Evolutionary conservation across 2,888 invertebrate genomes (phyloP).

Genomic region (Apodemia hepburni): DNA sequence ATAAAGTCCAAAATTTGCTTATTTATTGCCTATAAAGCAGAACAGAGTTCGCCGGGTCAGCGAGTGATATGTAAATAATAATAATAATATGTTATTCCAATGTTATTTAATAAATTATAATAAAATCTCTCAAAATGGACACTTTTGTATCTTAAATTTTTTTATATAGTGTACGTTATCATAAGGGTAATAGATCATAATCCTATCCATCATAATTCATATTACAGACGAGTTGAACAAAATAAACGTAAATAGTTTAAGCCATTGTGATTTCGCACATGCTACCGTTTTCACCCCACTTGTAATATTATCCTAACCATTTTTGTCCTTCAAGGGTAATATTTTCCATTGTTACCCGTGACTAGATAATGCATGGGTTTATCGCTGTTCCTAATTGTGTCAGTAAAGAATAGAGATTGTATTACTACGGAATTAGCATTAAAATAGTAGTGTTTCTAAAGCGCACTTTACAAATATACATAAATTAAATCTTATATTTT

Average conservation of each 20-base stretch:
- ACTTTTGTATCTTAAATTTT: background rate
- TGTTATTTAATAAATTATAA: no score
- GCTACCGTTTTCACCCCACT: slow-evolving; percentile 63
- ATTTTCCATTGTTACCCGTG: slow-evolving; percentile 61
- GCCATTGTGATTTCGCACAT: slow-evolving; percentile 72
- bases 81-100: no score
- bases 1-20: no score
- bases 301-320: slow-evolving; percentile 76
- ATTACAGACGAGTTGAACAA: slow-evolving; percentile 40
- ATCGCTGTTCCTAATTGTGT: slow-evolving; percentile 69
- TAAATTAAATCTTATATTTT: slow-evolving; percentile 46
- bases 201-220: slow-evolving; percentile 62
- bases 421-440: slow-evolving; percentile 70
- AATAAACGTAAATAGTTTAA: slow-evolving; percentile 48
- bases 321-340: slow-evolving; percentile 64
- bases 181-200: background rate
- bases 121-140: background rate
- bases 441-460: slow-evolving; percentile 49
- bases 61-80: no score
- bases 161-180: background rate
- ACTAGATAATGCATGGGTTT: slow-evolving; percentile 79
- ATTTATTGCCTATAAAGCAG: no score
- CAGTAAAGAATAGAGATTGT: slow-evolving; percentile 66
- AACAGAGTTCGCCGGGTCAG: no score
- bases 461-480: slow-evolving; percentile 56